These are phyloP conservation scores for Pantelozetes paolii DNA, from an alignment of 2,888 invertebrate species.

Conservation along the genomic window DNA sequence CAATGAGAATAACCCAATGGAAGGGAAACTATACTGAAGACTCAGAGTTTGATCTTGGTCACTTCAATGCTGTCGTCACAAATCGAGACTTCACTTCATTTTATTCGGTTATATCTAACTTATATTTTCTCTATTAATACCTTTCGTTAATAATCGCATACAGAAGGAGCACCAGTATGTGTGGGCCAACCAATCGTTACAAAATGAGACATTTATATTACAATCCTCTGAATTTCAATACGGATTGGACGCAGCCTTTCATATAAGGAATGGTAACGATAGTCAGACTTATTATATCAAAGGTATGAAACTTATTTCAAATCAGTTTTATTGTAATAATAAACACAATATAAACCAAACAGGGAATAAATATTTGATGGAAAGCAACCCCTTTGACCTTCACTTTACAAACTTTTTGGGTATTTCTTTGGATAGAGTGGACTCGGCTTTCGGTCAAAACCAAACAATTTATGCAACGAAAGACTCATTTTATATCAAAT, in stretches of 20 bases:
- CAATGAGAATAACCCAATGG: neutral
- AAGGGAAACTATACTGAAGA: neutral
- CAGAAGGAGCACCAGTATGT: neutral
- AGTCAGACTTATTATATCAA: neutral
- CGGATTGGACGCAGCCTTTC: neutral
- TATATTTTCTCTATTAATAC: no score
- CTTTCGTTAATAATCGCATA: neutral
- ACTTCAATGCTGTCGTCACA: neutral
- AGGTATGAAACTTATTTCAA: neutral
- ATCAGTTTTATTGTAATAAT: neutral
- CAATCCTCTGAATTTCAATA: neutral
- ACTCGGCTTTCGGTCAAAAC: neutral
- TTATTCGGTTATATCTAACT: neutral
- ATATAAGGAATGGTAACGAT: neutral
- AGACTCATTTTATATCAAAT: neutral
- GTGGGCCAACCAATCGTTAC: neutral
- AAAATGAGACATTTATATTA: neutral
- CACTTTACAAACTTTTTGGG: neutral
- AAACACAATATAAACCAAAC: neutral
- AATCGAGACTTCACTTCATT: neutral
- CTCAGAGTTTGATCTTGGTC: neutral
- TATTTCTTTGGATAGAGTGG: slow-evolving; percentile 1
- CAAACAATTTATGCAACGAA: neutral
- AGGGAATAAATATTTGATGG: neutral
- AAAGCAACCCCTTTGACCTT: neutral